Evolutionary conservation across 35 echinoderm and acorn worm genomes (phyloP).

Genomic region (Stichopus chloronotus): DNA sequence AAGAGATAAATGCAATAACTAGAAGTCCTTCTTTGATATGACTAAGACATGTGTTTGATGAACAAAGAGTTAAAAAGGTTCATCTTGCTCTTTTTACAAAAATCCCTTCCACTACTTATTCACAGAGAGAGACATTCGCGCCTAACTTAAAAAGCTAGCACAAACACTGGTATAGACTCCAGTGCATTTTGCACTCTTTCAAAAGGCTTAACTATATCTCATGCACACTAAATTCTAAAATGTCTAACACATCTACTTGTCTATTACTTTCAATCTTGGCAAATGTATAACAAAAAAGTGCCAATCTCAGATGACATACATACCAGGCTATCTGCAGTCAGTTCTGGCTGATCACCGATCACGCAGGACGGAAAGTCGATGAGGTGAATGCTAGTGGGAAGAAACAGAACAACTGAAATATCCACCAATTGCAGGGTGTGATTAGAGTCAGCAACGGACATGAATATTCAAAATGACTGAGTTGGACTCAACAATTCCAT

Average conservation of each 20-base stretch:
- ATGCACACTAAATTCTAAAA: too few species aligned
- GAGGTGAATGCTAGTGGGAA: conserved; percentile 74
- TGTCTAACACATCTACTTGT: too few species aligned
- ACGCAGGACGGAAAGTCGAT: conserved; percentile 95
- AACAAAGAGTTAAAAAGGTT: background rate
- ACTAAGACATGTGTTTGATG: background rate
- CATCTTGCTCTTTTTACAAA: background rate
- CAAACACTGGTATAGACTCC: too few species aligned
- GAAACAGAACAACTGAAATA: background rate
- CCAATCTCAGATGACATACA: background rate
- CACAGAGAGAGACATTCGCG: too few species aligned
- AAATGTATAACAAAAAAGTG: too few species aligned
- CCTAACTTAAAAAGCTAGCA: too few species aligned
- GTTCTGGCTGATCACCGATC: conserved; percentile 91
- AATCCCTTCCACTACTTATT: too few species aligned
- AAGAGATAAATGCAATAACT: background rate
- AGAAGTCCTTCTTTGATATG: too few species aligned
- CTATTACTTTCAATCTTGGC: too few species aligned
- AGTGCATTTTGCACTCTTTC: too few species aligned
- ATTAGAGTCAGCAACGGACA: background rate
- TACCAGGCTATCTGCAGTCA: conserved; percentile 96
- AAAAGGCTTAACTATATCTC: too few species aligned
- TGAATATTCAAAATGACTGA: background rate
- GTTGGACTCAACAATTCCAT: too few species aligned
- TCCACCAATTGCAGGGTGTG: background rate